Conservation (phyloP, 1,140 invertebrate species). For the Diabrotica undecimpunctata region DNA sequence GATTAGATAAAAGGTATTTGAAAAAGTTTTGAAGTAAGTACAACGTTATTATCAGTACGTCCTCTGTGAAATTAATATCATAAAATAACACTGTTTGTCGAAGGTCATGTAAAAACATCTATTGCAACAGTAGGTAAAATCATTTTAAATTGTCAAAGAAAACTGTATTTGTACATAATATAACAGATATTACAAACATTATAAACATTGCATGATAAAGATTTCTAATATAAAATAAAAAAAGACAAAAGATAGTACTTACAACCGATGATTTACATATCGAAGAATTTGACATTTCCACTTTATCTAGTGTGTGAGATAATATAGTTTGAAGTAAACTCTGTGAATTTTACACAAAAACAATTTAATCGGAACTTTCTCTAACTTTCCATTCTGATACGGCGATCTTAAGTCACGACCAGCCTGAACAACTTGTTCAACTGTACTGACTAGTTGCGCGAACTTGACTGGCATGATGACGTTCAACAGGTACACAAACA, state of each 20-base stretch:
- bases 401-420: slow-evolving; percentile 1
- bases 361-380: slow-evolving; percentile 24
- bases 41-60: too few species aligned
- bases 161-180: too few species aligned
- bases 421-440: slow-evolving; percentile 20
- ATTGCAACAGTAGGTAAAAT: background rate
- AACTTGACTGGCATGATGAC: slow-evolving; percentile 18
- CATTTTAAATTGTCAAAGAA: background rate
- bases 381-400: slow-evolving; percentile 21
- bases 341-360: slow-evolving; percentile 6
- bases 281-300: slow-evolving; percentile 23
- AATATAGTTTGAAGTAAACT: slow-evolving; percentile 7
- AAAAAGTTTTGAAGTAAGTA: background rate
- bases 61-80: background rate
- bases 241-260: slow-evolving; percentile 9
- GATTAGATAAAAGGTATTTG: background rate
- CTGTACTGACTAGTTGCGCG: slow-evolving; percentile 19
- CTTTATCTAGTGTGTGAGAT: background rate
- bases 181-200: too few species aligned
- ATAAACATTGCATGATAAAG: too few species aligned
- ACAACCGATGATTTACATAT: slow-evolving; percentile 29
- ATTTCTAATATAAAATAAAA: too few species aligned
- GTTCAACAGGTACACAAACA: slow-evolving; percentile 21
- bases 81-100: slow-evolving; percentile 6
- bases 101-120: slow-evolving; percentile 10